phyloP scores from a whole-genome alignment of 2,888 invertebrate species.

The Leptopilina syphax region DNA sequence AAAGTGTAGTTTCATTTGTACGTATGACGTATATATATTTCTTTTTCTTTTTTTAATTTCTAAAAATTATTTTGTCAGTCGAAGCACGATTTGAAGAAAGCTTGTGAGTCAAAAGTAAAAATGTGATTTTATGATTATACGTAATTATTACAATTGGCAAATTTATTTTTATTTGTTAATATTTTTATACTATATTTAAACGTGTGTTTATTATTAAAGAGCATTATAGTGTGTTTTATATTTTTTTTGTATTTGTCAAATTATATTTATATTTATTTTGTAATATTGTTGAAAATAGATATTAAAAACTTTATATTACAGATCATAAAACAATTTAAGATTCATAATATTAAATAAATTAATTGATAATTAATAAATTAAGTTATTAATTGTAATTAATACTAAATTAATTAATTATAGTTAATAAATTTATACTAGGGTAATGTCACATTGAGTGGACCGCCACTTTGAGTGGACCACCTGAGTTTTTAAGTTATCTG shows the following conservation, averaged over 20 bases:
- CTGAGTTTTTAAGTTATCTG: too few relatives aligned
- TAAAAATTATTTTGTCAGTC: conserved; percentile 24
- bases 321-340: neutral
- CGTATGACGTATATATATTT: conserved; percentile 1
- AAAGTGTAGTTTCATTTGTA: conserved; percentile 37
- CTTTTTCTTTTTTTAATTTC: neutral
- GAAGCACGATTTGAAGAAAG: conserved; percentile 36
- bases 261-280: neutral
- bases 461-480: too few relatives aligned
- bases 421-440: too few relatives aligned
- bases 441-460: too few relatives aligned
- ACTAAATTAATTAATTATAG: too few relatives aligned
- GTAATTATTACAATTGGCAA: neutral
- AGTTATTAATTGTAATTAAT: too few relatives aligned
- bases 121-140: neutral
- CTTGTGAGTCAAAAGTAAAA: conserved; percentile 20
- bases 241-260: neutral
- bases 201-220: neutral
- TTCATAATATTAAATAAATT: too few relatives aligned
- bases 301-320: neutral
- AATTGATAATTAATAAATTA: too few relatives aligned
- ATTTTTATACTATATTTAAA: neutral
- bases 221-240: neutral
- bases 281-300: neutral
- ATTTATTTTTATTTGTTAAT: conserved; percentile 1